Evolutionary conservation across 2,113 vertebrate genomes (phyloP).

Genomic region (Apteryx mantelli): DNA sequence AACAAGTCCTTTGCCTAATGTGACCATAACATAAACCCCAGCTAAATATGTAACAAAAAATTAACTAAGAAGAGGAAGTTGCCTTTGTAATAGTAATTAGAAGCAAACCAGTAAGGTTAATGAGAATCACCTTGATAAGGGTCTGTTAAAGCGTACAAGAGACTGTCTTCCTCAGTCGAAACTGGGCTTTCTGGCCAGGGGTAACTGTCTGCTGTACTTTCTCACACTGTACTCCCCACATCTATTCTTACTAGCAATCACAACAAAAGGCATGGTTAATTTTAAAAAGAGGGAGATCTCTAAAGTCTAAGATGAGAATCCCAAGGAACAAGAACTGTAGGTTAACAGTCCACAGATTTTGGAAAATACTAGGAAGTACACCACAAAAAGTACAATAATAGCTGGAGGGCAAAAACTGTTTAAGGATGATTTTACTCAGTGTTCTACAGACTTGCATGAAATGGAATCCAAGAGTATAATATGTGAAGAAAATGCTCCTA

Average conservation of each 20-base stretch:
- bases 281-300: neutral
- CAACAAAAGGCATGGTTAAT: neutral
- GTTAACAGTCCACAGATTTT: neutral
- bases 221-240: too few relatives aligned
- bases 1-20: neutral
- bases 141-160: neutral
- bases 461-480: neutral
- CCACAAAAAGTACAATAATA: too few relatives aligned
- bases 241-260: neutral
- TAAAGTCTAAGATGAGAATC: neutral
- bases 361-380: neutral
- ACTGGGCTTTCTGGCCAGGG: neutral
- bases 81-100: neutral
- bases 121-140: too few relatives aligned
- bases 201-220: neutral
- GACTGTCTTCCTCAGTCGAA: neutral
- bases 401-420: too few relatives aligned
- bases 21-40: neutral
- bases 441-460: neutral
- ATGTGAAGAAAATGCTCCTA: neutral
- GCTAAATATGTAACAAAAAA: neutral
- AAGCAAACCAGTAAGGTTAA: neutral
- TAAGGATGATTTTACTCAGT: neutral
- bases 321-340: neutral
- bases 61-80: neutral